A percentile compares a stretch with the other conserved stretches of the same genome.
These are phyloP conservation scores for Anabacerthia variegaticeps DNA, from an alignment of 2,797 vertebrate species.

Conservation along the genomic window DNA sequence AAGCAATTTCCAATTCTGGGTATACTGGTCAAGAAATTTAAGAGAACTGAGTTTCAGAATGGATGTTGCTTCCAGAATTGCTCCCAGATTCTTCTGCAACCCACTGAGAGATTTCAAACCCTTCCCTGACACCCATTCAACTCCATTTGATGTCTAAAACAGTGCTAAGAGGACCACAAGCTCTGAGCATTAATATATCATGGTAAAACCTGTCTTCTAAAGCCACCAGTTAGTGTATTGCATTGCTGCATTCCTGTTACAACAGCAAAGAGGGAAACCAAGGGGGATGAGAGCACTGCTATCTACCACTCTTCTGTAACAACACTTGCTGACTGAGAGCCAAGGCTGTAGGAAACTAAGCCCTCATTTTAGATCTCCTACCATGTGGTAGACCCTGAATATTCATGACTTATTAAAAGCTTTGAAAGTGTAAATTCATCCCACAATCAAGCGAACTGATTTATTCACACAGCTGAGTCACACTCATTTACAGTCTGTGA, in stretches of 20 bases:
- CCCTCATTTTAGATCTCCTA: background rate
- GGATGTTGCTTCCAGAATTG: background rate
- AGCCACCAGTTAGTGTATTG: background rate
- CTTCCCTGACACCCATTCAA: background rate
- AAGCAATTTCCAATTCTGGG: background rate
- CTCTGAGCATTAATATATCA: background rate
- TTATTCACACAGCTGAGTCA: constrained; percentile 53
- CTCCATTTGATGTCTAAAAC: background rate
- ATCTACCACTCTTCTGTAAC: background rate
- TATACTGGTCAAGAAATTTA: background rate
- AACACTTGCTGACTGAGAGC: background rate
- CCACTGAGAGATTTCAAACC: background rate
- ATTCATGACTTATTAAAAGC: constrained; percentile 62
- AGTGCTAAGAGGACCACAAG: background rate
- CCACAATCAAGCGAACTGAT: constrained; percentile 2
- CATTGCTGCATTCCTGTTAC: background rate
- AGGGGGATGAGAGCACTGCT: background rate
- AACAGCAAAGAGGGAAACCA: background rate
- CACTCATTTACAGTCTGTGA: constrained; percentile 20
- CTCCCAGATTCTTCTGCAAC: background rate
- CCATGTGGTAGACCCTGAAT: constrained; percentile 53
- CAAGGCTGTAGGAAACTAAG: background rate
- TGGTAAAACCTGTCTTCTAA: background rate
- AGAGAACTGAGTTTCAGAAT: background rate
- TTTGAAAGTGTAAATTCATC: constrained; percentile 46